phyloP scores from a whole-genome alignment of 2,888 invertebrate genomes.

The Hydrotaea cyrtoneurina region DNA sequence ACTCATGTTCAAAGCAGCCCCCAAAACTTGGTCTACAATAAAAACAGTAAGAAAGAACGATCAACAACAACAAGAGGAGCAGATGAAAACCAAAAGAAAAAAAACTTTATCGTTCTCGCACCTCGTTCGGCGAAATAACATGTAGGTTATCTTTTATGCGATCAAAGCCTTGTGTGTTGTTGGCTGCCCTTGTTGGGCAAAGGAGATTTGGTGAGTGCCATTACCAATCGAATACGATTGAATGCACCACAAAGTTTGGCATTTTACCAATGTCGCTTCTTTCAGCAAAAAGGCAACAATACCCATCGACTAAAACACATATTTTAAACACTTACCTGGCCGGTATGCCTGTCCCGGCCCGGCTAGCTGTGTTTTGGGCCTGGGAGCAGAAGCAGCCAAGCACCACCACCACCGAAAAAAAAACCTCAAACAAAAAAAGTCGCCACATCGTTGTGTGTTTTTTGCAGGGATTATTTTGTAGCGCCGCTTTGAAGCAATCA shows the following conservation, averaged over 20 bases:
- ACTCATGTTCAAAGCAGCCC: background rate
- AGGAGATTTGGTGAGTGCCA: constrained; percentile 71
- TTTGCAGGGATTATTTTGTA: constrained; percentile 69
- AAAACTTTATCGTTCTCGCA: constrained; percentile 67
- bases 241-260: constrained; percentile 77
- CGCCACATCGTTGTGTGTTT: constrained; percentile 43
- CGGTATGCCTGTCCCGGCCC: constrained; percentile 71
- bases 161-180: constrained; percentile 71
- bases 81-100: constrained; percentile 21
- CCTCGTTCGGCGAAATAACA: constrained; percentile 66
- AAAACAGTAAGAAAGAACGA: constrained; percentile 40
- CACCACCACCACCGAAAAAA: constrained; percentile 33
- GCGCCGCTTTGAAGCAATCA: constrained; percentile 81
- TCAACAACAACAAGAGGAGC: constrained; percentile 41
- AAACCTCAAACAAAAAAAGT: constrained; percentile 45
- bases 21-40: constrained; percentile 13
- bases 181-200: constrained; percentile 74
- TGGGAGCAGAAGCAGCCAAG: constrained; percentile 28
- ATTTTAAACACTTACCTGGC: constrained; percentile 78
- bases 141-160: constrained; percentile 72
- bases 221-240: constrained; percentile 78
- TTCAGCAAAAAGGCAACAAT: constrained; percentile 68
- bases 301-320: constrained; percentile 70
- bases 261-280: constrained; percentile 73
- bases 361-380: background rate